These are phyloP conservation scores for Rhipidura dahli DNA, from an alignment of 2,113 vertebrate genomes.

Conservation along the genomic window DNA sequence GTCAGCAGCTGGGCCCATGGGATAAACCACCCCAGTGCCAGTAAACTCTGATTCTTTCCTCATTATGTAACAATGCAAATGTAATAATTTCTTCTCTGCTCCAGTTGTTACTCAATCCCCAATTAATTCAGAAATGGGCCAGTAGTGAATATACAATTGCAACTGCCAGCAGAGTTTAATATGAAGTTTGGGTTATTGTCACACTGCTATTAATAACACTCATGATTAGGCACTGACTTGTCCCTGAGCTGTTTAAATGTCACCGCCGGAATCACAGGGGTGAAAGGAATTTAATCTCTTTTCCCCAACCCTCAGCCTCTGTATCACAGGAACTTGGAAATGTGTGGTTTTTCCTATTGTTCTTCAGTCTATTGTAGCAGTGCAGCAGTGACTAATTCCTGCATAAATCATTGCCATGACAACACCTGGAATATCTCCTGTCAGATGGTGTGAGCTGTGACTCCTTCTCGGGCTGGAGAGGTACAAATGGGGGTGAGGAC, in stretches of 20 bases:
- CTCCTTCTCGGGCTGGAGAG: not conserved
- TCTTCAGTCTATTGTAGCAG: constrained; percentile 9
- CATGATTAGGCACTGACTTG: constrained; percentile 14
- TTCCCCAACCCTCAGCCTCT: not conserved
- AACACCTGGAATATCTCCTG: constrained; percentile 43
- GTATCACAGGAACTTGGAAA: not conserved
- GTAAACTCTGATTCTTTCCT: not conserved
- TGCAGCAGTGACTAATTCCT: constrained; percentile 40
- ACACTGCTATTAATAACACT: constrained; percentile 1
- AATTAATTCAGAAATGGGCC: constrained; percentile 45
- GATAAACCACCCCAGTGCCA: not conserved
- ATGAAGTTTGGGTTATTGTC: constrained; percentile 46
- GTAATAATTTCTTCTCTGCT: constrained; percentile 38
- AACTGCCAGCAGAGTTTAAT: not conserved
- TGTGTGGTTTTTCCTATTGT: constrained; percentile 37
- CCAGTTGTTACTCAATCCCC: constrained; percentile 45
- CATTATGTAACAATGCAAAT: constrained; percentile 38
- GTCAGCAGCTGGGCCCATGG: not conserved
- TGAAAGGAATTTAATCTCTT: constrained; percentile 11
- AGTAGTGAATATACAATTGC: constrained; percentile 28
- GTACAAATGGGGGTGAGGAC: not conserved
- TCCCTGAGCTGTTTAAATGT: constrained; percentile 10
- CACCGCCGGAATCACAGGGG: not conserved
- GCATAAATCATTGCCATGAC: constrained; percentile 69
- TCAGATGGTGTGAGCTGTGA: not conserved